phyloP scores from a whole-genome alignment of 2,888 invertebrate species.

The Strigamia crassipes region DNA sequence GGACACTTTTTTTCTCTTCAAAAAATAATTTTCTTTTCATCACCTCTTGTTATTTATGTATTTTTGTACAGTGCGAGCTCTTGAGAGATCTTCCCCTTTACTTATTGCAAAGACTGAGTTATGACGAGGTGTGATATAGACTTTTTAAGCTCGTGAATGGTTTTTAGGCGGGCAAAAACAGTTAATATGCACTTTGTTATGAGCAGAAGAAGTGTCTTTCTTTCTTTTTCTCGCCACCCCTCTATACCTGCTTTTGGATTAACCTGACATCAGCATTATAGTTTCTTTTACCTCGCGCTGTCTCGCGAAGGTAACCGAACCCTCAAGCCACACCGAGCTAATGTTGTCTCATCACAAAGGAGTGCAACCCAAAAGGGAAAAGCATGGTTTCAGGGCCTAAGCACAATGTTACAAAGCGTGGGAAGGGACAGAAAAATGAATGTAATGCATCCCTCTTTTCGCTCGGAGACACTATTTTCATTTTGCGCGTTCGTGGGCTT shows the following conservation, averaged over 20 bases:
- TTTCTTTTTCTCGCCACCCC: not conserved
- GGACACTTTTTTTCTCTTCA: not conserved
- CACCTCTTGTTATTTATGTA: conserved; percentile 24
- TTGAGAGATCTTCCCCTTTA: conserved; percentile 13
- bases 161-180: conserved; percentile 7
- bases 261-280: conserved; percentile 24
- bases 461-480: conserved; percentile 26
- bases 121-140: conserved; percentile 9
- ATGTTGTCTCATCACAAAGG: conserved; percentile 31
- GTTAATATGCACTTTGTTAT: not conserved
- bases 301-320: not conserved
- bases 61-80: not conserved
- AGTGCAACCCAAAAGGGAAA: conserved; percentile 8
- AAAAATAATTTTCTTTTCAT: conserved; percentile 19
- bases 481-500: conserved; percentile 3
- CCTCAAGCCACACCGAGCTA: conserved; percentile 12
- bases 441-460: conserved; percentile 20
- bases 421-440: conserved; percentile 31
- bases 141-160: not conserved
- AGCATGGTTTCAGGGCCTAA: conserved; percentile 8
- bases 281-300: conserved; percentile 18
- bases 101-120: conserved; percentile 10
- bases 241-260: conserved; percentile 14
- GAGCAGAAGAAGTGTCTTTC: not conserved
- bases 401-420: conserved; percentile 7